phyloP scores from a whole-genome alignment of 2,888 invertebrate species.

The Andrena praecox region DNA sequence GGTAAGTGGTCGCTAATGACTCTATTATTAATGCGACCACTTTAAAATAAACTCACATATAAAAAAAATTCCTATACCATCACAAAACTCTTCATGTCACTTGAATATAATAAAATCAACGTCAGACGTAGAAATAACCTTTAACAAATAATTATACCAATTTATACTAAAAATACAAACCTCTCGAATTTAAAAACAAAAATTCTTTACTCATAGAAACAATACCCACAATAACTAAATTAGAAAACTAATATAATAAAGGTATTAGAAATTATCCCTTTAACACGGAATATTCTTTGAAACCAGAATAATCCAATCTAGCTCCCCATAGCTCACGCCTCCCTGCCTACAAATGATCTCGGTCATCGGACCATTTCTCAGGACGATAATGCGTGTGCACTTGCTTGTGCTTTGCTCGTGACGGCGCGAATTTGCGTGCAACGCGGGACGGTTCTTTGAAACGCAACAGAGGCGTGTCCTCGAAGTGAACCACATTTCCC shows the following conservation, averaged over 20 bases:
- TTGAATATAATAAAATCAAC: no score
- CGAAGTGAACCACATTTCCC: conserved; percentile 76
- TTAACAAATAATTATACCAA: no score
- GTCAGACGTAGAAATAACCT: no score
- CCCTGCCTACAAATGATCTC: not conserved
- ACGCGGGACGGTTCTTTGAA: conserved; percentile 52
- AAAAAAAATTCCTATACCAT: no score
- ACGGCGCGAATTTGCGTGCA: conserved; percentile 46
- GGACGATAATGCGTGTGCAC: conserved; percentile 14
- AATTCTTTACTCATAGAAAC: not conserved
- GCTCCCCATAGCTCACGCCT: conserved; percentile 1
- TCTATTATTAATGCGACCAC: no score
- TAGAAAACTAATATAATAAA: not conserved
- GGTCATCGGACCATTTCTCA: not conserved
- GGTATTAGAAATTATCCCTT: not conserved
- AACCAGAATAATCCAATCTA: not conserved
- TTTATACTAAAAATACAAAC: no score
- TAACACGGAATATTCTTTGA: not conserved
- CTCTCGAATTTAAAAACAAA: no score
- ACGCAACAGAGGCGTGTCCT: conserved; percentile 75
- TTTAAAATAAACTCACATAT: no score
- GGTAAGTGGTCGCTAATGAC: no score
- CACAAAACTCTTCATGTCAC: no score
- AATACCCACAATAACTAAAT: not conserved
- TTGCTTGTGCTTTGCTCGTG: conserved; percentile 17